phyloP scores from a whole-genome alignment of 2,888 invertebrate genomes.

The Mesoligia furuncula region DNA sequence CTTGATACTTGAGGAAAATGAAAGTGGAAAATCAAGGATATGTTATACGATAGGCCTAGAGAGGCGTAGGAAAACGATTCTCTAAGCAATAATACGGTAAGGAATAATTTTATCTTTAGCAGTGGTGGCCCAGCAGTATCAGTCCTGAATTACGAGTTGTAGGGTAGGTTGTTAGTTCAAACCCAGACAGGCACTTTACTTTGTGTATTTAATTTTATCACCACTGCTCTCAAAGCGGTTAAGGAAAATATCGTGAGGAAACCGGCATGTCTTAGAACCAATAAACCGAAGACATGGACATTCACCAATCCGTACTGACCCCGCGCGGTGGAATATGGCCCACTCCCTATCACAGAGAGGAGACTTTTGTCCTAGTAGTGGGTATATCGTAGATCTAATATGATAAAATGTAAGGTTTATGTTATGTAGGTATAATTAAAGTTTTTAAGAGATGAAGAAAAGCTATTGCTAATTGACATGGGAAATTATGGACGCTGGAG shows the following conservation, averaged over 20 bases:
- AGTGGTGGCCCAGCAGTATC: background rate
- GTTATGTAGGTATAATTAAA: background rate
- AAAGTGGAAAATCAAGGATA: constrained; percentile 60
- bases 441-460: background rate
- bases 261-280: background rate
- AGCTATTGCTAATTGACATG: background rate
- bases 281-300: background rate
- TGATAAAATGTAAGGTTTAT: background rate
- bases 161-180: background rate
- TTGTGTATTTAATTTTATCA: background rate
- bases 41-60: constrained; percentile 23
- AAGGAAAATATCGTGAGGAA: background rate
- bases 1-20: constrained; percentile 48
- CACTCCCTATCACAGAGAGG: background rate
- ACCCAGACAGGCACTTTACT: background rate
- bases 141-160: background rate
- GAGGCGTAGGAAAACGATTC: constrained; percentile 1
- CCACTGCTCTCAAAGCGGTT: background rate
- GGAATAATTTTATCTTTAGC: constrained; percentile 5
- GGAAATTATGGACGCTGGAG: background rate
- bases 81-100: background rate
- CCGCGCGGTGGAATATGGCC: background rate
- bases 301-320: background rate
- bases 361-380: background rate
- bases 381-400: background rate